phyloP scores from a whole-genome alignment of 1,140 invertebrate species.

The Bactericera cockerelli region DNA sequence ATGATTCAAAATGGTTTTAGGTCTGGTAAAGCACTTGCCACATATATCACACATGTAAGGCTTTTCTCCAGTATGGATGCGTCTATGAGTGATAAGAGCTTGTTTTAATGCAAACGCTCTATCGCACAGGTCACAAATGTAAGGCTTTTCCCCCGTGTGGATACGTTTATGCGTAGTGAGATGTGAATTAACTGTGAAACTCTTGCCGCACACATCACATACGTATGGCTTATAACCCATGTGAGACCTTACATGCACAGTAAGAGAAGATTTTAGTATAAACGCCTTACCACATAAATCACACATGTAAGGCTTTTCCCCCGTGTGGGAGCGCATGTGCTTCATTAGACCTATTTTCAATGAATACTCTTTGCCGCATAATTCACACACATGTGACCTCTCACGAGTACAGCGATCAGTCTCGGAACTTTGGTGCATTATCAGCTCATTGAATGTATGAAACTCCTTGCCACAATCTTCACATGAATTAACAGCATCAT shows the following conservation, averaged over 20 bases:
- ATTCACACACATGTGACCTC: slow-evolving; percentile 47
- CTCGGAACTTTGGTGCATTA: too few species aligned
- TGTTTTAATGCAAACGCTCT: slow-evolving; percentile 40
- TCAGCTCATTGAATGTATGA: too few species aligned
- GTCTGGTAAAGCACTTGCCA: too few species aligned
- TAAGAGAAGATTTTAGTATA: not conserved
- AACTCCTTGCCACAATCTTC: too few species aligned
- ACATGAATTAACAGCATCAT: too few species aligned
- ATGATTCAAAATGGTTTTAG: too few species aligned
- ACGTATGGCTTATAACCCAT: slow-evolving; percentile 22
- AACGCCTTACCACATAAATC: not conserved
- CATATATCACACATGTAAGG: too few species aligned
- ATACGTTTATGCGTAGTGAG: slow-evolving; percentile 23
- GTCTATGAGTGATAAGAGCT: slow-evolving; percentile 19
- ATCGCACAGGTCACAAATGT: slow-evolving; percentile 46
- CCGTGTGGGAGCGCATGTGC: slow-evolving; percentile 18
- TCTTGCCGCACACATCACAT: slow-evolving; percentile 23
- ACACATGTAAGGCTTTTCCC: not conserved
- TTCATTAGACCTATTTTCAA: slow-evolving; percentile 17
- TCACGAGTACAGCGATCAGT: too few species aligned
- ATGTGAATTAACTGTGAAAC: slow-evolving; percentile 22
- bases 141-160: slow-evolving; percentile 54
- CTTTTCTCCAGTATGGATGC: slow-evolving; percentile 15
- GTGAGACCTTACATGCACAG: slow-evolving; percentile 25
- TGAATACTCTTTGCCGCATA: slow-evolving; percentile 50